Evolutionary conservation across 1,140 invertebrate species (phyloP).

Genomic region (Lordiphosa mommai): DNA sequence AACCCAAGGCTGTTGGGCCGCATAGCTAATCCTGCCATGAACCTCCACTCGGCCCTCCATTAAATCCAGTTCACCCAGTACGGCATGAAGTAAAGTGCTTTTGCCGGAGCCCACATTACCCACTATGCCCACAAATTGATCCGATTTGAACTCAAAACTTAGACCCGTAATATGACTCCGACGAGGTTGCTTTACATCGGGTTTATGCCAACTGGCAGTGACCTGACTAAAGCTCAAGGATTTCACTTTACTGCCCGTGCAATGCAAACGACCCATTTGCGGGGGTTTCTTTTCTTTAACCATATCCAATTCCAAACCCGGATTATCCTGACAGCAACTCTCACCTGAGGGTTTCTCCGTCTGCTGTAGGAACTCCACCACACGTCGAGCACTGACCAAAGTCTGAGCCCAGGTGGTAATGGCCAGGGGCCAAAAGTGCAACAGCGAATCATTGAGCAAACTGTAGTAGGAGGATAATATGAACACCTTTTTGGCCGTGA

Average conservation of each 20-base stretch:
- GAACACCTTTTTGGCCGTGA: constrained; percentile 83
- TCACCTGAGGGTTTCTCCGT: constrained; percentile 35
- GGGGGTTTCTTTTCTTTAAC: constrained; percentile 18
- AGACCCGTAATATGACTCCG: constrained; percentile 81
- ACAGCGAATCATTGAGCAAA: constrained; percentile 80
- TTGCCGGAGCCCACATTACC: constrained; percentile 91
- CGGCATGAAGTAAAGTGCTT: constrained; percentile 84
- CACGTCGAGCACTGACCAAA: constrained; percentile 85
- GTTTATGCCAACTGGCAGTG: constrained; percentile 79
- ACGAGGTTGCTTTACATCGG: constrained; percentile 20
- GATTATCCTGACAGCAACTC: constrained; percentile 40
- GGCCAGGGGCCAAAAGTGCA: constrained; percentile 86
- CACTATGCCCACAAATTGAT: constrained; percentile 84
- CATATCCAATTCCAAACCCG: constrained; percentile 22
- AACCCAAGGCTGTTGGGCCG: constrained; percentile 88
- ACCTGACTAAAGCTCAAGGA: constrained; percentile 63
- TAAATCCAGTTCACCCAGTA: constrained; percentile 86
- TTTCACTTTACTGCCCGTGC: constrained; percentile 60
- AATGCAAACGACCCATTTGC: constrained; percentile 36
- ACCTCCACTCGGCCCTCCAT: constrained; percentile 83
- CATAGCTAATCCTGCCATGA: constrained; percentile 86
- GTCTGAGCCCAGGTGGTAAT: constrained; percentile 82
- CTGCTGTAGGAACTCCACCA: constrained; percentile 82
- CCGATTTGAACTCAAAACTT: constrained; percentile 78
- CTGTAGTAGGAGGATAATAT: constrained; percentile 80